phyloP scores from a whole-genome alignment of 2,888 invertebrate species.

The Tipula vernalis region DNA sequence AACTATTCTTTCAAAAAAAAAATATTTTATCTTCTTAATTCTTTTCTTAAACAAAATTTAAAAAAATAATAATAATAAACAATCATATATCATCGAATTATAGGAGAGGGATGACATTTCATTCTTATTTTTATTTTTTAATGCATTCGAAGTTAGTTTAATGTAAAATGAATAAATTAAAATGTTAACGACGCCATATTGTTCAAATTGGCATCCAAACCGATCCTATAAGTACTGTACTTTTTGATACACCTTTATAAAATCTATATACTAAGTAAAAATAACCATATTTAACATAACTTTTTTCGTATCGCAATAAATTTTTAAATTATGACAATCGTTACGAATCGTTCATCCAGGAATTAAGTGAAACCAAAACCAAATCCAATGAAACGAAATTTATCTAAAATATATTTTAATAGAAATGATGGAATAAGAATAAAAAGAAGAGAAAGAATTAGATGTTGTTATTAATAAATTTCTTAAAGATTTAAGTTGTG shows the following conservation, averaged over 20 bases:
- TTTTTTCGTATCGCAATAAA: constrained; percentile 15
- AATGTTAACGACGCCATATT: not conserved
- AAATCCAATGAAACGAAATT: not conserved
- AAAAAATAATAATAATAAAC: not conserved
- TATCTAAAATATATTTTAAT: not conserved
- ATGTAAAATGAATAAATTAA: not conserved
- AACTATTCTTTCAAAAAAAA: not conserved
- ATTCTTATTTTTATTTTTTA: not conserved
- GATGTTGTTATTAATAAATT: not conserved
- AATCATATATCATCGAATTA: not conserved
- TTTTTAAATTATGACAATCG: constrained; percentile 18
- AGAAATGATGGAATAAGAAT: not conserved
- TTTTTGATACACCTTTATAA: not conserved
- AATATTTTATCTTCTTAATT: not conserved
- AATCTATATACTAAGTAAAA: not conserved
- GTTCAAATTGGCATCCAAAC: not conserved
- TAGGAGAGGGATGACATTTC: not conserved
- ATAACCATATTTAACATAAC: not conserved
- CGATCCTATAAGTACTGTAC: not conserved
- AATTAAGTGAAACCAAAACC: not conserved
- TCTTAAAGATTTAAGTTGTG: not conserved
- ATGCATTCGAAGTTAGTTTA: not conserved
- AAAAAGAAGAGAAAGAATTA: not conserved
- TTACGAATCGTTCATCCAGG: constrained; percentile 15
- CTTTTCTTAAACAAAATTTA: not conserved